Evolutionary conservation across 2,113 vertebrate genomes (phyloP).

Genomic region (Ceyx cyanopectus): DNA sequence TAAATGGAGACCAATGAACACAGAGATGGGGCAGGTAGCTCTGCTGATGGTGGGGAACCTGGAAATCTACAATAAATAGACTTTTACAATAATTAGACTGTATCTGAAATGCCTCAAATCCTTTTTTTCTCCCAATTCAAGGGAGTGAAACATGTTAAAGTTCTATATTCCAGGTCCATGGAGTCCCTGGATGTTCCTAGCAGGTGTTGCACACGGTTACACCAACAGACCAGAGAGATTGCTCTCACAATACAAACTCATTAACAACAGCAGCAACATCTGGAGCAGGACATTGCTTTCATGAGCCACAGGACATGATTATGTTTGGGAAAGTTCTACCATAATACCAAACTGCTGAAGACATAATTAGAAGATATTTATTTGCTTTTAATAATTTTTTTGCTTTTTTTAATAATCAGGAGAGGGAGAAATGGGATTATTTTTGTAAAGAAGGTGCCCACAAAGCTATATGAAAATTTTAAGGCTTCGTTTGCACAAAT

Average conservation of each 20-base stretch:
- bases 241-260: neutral
- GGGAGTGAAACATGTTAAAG: neutral
- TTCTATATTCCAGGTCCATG: neutral
- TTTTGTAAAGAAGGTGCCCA: neutral
- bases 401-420: neutral
- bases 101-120: neutral
- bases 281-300: conserved; percentile 24
- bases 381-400: neutral
- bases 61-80: neutral
- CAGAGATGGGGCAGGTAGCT: neutral
- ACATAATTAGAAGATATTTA: neutral
- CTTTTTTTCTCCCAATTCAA: neutral
- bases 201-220: neutral
- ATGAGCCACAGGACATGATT: neutral
- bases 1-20: neutral
- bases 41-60: neutral
- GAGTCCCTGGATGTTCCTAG: neutral
- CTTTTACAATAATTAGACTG: neutral
- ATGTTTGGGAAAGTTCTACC: neutral
- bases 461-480: neutral
- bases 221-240: neutral
- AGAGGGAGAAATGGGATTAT: neutral
- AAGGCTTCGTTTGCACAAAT: neutral
- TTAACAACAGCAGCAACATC: neutral
- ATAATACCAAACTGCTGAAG: neutral